Conservation (phyloP, 2,888 invertebrate genomes). For the Aspidapion aeneum region DNA sequence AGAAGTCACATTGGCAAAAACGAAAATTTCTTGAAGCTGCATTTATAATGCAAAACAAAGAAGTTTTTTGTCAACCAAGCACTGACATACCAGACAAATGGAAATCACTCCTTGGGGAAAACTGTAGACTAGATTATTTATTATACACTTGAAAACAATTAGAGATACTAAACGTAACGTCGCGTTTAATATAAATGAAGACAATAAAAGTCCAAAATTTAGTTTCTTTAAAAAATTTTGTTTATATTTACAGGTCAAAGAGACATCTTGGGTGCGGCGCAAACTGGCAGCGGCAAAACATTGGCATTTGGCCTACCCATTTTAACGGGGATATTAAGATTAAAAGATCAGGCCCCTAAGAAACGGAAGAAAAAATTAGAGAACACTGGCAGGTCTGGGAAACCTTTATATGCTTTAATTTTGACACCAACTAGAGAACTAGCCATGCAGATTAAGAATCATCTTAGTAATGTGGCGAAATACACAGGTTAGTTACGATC, state of each 20-base stretch:
- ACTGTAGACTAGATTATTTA: no score
- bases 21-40: no score
- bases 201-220: no score
- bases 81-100: no score
- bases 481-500: conserved; percentile 59
- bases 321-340: conserved; percentile 75
- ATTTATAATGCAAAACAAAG: no score
- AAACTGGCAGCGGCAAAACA: conserved; percentile 99
- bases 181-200: no score
- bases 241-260: conserved; percentile 61
- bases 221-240: no score
- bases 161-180: no score
- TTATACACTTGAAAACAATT: no score
- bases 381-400: conserved; percentile 5
- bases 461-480: conserved; percentile 75
- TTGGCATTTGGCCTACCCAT: conserved; percentile 96
- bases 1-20: no score
- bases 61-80: no score
- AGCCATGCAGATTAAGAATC: conserved; percentile 90
- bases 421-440: conserved; percentile 95
- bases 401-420: conserved; percentile 77
- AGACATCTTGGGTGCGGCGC: conserved; percentile 97
- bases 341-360: conserved; percentile 38
- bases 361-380: conserved; percentile 10
- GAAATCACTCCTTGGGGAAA: no score